Conservation (phyloP, 2,113 vertebrate genomes). For the Callaeas wilsoni region DNA sequence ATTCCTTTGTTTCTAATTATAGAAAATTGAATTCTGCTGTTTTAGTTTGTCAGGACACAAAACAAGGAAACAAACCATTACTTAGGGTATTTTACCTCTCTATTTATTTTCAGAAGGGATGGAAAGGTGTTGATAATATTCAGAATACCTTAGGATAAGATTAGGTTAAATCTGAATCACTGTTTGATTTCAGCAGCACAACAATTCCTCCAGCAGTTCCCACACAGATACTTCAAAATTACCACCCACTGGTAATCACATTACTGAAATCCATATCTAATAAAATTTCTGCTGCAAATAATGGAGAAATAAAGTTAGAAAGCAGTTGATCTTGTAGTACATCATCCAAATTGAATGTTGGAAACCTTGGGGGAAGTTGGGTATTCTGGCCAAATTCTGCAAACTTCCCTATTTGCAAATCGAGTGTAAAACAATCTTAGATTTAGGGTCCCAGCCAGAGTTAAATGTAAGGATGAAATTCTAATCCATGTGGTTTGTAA, state of each 20-base stretch:
- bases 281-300: conserved; percentile 17
- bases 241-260: background rate
- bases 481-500: background rate
- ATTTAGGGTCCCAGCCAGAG: background rate
- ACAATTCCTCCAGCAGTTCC: background rate
- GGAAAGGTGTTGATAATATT: background rate
- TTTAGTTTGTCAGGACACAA: background rate
- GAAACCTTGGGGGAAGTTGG: background rate
- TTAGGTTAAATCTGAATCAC: background rate
- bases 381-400: background rate
- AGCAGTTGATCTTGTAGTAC: conserved; percentile 12
- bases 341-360: background rate
- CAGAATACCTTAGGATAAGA: background rate
- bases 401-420: background rate
- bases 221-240: conserved; percentile 15
- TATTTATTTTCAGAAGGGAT: background rate
- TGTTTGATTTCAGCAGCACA: background rate
- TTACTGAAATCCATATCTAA: conserved; percentile 25
- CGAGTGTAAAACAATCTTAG: background rate
- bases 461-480: background rate
- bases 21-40: background rate
- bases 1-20: background rate
- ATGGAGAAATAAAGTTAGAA: background rate
- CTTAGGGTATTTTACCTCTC: background rate
- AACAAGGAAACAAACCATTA: background rate